Evolutionary conservation across 1,140 invertebrate genomes (phyloP).

Genomic region (Bombus haemorrhoidalis): DNA sequence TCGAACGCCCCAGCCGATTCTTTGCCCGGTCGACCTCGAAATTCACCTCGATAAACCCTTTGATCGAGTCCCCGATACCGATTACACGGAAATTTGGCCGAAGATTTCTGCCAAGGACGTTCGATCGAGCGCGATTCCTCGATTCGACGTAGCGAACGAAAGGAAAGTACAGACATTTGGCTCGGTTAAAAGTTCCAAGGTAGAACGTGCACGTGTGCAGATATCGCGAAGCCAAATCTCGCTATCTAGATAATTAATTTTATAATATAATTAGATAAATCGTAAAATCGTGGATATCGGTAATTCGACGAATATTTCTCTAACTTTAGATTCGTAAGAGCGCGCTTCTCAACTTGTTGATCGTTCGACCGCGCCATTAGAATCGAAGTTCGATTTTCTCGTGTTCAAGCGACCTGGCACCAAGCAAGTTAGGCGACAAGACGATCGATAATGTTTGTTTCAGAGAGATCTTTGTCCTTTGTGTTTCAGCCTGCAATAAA

Average conservation of each 20-base stretch:
- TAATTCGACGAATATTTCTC: background rate
- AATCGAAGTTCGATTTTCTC: background rate
- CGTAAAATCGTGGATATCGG: too few relatives aligned
- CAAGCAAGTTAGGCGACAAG: background rate
- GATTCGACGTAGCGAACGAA: background rate
- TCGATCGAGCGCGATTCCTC: background rate
- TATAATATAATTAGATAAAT: too few relatives aligned
- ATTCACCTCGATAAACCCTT: constrained; percentile 37
- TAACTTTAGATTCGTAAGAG: too few relatives aligned
- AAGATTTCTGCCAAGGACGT: background rate
- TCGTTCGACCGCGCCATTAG: too few relatives aligned
- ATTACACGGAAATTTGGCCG: background rate
- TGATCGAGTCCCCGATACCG: constrained; percentile 31
- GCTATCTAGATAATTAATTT: background rate
- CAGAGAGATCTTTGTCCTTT: background rate
- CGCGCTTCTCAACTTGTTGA: too few relatives aligned
- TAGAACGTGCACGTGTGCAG: too few relatives aligned
- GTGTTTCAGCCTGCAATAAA: constrained; percentile 90
- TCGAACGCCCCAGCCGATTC: constrained; percentile 46
- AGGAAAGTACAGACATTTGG: background rate
- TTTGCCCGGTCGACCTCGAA: constrained; percentile 30
- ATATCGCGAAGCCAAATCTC: background rate
- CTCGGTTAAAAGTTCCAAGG: background rate
- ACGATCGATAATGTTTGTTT: background rate
- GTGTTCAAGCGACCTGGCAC: too few relatives aligned